Percentiles rank a stretch among this genome's conserved stretches.
phyloP scores from a whole-genome alignment of 2,797 vertebrate genomes.

The Falco biarmicus region DNA sequence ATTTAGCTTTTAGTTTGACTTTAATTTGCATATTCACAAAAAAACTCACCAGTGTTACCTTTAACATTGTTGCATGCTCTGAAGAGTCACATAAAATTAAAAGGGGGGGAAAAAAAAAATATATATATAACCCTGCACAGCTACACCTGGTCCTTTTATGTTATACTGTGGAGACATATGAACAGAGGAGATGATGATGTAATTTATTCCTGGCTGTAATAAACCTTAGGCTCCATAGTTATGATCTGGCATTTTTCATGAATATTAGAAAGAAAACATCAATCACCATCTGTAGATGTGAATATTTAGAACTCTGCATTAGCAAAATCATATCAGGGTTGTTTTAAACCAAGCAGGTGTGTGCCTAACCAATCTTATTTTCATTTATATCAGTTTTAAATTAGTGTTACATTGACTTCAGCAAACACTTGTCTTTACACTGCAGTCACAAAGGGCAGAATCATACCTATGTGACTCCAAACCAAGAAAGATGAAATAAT shows the following conservation, averaged over 20 bases:
- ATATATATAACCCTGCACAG: background rate
- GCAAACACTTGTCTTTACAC: background rate
- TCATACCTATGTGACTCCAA: background rate
- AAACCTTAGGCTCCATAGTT: background rate
- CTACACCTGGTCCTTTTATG: slow-evolving; percentile 27
- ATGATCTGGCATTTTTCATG: background rate
- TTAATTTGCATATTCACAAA: background rate
- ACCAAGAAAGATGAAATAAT: slow-evolving; percentile 43
- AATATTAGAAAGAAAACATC: slow-evolving; percentile 21
- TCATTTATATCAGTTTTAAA: background rate
- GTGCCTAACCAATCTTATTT: background rate
- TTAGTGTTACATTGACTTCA: background rate
- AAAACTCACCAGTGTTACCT: background rate
- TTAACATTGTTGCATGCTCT: background rate
- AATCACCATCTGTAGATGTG: background rate
- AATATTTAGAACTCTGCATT: background rate
- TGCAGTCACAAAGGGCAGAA: slow-evolving; percentile 5
- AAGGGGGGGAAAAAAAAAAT: background rate
- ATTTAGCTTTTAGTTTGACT: background rate
- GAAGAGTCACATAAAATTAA: background rate
- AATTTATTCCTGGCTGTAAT: slow-evolving; percentile 25
- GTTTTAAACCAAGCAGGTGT: background rate
- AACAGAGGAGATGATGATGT: slow-evolving; percentile 18
- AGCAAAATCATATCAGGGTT: background rate
- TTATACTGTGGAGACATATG: background rate